Base-by-base conservation (phyloP, 2,888 invertebrate genomes). In the Drosophila leonis region DNA sequence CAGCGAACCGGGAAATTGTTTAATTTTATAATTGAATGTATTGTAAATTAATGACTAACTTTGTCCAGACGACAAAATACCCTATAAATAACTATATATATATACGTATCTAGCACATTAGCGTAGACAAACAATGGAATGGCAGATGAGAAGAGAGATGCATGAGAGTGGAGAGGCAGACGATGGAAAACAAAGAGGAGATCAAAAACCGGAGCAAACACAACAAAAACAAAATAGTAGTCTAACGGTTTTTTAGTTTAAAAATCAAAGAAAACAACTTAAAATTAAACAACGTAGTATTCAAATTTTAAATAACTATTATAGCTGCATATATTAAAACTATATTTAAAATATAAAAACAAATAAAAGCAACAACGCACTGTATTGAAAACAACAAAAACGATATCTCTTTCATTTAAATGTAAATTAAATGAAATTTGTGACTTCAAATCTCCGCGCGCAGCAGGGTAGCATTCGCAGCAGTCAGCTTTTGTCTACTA, bases 291-390 rank as follows among this genome's bases (percentile, higher is more conserved):
- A 75, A 68, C 74, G 80, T 78, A 81, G 82, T 90, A 86, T 86
- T 81, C 75, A 84, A 83, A 85, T 79, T 86, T 83, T 76, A 78
- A 87, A 80, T 86, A 86, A 76, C 74, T 74, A 76, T 84, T 80
- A 79, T 90, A 82, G 80, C 82, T 86, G 88, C 86, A 88, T 88
- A 85, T 82, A 78, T 78, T 69, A 80, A 83, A 85, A 87, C 72
- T 82, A 82, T 80, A 86, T 82, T 83, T 81, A 88, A 88, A 85
- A 86, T 80, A 84, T 75, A 72, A 72, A 83, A 72, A 80, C 52
- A 72, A 84, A 81, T 75, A 79, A 83, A 78, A 78, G 75, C 63
- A 65, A 72, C 68, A 75, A 73, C 68, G 83, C 86, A 81, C 83
- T 85, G 74, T 80, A 83, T 83, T 76, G 73, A 83, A 82, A 82